These are phyloP conservation scores for Hydrozoanthus gracilis DNA, from an alignment of 92 coral and sea anemone genomes.

Conservation along the genomic window DNA sequence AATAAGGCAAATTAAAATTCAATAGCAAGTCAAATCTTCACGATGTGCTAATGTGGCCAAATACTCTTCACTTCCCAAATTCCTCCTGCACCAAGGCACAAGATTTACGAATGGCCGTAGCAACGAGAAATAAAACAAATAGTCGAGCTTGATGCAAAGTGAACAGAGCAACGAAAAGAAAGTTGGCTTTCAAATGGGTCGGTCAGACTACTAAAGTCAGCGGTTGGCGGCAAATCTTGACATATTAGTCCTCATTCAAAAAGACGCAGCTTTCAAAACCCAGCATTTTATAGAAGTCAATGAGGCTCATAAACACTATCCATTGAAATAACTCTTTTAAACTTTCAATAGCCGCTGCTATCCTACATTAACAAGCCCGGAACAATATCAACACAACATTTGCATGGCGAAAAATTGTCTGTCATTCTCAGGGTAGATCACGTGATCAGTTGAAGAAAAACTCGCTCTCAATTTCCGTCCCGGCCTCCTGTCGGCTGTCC, in stretches of 20 bases:
- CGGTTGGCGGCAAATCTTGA: not conserved
- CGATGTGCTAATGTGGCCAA: constrained; percentile 71
- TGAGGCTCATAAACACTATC: constrained; percentile 4
- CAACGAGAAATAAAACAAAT: constrained; percentile 64
- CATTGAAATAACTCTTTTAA: not conserved
- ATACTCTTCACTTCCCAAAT: constrained; percentile 76
- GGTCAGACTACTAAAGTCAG: not conserved
- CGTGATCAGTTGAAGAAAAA: not conserved
- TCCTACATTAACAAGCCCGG: not conserved
- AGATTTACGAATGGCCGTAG: constrained; percentile 80
- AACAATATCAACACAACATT: constrained; percentile 20
- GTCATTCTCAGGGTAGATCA: not conserved
- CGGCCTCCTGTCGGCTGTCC: not conserved
- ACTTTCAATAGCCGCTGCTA: not conserved
- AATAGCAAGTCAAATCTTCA: constrained; percentile 57
- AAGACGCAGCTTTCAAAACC: not conserved
- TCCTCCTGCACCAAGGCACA: constrained; percentile 71
- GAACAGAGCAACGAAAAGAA: not conserved
- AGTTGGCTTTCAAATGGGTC: not conserved
- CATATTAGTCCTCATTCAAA: constrained; percentile 5
- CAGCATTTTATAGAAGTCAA: not conserved
- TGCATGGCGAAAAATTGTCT: not conserved
- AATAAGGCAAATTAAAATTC: constrained; percentile 62
- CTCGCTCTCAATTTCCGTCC: not conserved
- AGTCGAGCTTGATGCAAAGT: not conserved